phyloP scores from a whole-genome alignment of 2,797 vertebrate species.

The Euthynnus affinis region DNA sequence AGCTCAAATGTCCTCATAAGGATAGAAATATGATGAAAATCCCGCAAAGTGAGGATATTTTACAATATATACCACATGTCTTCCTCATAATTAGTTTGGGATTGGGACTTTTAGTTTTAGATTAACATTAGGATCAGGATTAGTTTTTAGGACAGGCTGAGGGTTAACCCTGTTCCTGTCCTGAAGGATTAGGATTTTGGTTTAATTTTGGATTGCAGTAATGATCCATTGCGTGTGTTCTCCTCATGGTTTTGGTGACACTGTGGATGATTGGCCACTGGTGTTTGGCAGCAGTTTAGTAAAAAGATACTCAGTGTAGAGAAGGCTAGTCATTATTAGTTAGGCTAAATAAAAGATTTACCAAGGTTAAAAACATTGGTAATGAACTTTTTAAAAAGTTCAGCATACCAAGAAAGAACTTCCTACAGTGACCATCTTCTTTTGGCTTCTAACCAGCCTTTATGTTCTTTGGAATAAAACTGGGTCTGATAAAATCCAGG shows the following conservation, averaged over 20 bases:
- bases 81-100: constrained; percentile 29
- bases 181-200: constrained; percentile 1
- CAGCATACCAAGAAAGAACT: no score
- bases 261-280: no score
- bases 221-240: background rate
- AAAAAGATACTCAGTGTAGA: background rate
- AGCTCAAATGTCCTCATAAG: constrained; percentile 18
- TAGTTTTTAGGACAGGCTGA: background rate
- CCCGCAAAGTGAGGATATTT: background rate
- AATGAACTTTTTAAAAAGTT: no score
- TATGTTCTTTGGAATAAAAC: no score
- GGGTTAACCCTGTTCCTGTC: constrained; percentile 11
- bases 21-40: constrained; percentile 6
- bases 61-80: background rate
- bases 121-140: constrained; percentile 28
- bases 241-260: background rate
- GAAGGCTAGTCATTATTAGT: no score
- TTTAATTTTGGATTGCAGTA: background rate
- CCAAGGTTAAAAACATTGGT: no score
- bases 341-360: no score
- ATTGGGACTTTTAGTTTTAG: constrained; percentile 9
- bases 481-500: no score
- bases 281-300: background rate
- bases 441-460: no score
- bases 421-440: no score